Percentiles rank a stretch among this genome's conserved stretches.
Conservation (phyloP, 1,140 invertebrate genomes). For the Tetramorium parvispinum region DNA sequence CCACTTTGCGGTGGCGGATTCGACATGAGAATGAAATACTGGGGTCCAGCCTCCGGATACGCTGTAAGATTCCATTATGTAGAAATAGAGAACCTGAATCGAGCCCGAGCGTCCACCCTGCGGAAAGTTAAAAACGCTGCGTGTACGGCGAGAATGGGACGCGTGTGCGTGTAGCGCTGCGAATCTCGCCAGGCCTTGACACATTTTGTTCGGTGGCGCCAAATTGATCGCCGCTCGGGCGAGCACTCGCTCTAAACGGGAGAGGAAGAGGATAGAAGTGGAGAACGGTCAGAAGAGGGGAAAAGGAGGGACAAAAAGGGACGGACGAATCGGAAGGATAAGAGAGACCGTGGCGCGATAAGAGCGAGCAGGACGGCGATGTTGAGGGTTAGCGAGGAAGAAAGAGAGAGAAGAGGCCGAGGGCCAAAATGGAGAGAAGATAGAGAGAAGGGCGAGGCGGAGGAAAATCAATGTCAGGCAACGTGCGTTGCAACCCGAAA, state of each 20-base stretch:
- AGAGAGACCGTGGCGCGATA: constrained; percentile 20
- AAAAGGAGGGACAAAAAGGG: constrained; percentile 37
- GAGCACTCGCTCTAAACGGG: constrained; percentile 54
- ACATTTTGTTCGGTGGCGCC: constrained; percentile 82
- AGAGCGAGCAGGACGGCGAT: constrained; percentile 33
- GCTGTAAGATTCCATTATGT: neutral
- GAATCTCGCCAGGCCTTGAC: constrained; percentile 81
- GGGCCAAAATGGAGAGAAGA: constrained; percentile 40
- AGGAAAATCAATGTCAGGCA: constrained; percentile 82
- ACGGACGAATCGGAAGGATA: neutral
- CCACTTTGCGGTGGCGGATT: constrained; percentile 10
- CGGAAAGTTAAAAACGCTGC: neutral
- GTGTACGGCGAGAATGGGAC: neutral
- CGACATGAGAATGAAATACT: constrained; percentile 28
- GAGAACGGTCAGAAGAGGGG: neutral
- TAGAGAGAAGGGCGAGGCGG: constrained; percentile 46
- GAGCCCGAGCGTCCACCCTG: neutral
- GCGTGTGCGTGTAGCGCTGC: constrained; percentile 46
- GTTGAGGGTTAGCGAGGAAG: constrained; percentile 15
- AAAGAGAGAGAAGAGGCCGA: constrained; percentile 19
- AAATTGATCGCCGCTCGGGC: constrained; percentile 78
- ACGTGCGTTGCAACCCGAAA: constrained; percentile 72
- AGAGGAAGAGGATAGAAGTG: constrained; percentile 48
- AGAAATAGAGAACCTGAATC: constrained; percentile 32
- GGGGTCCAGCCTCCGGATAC: neutral